Percentiles rank a stretch among this genome's conserved stretches.
Evolutionary conservation across 2,797 vertebrate species (phyloP).

Genomic region (Phylloscopus collybita): DNA sequence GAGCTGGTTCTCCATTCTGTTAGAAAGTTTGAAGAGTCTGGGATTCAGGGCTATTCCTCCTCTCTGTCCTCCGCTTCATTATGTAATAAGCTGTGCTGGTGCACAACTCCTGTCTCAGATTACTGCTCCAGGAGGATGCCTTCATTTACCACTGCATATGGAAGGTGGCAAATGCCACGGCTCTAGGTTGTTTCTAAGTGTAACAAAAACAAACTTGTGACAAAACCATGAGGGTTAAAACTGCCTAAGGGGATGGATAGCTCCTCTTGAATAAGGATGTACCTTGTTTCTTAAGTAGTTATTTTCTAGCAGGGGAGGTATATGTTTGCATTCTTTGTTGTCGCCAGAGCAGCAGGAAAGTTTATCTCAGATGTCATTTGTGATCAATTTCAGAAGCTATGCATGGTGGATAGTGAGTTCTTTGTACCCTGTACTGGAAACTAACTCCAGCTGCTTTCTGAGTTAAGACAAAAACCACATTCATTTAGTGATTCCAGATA

Average conservation of each 20-base stretch:
- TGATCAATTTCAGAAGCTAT: not conserved
- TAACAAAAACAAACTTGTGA: not conserved
- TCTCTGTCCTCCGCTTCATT: not conserved
- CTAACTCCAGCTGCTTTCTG: not conserved
- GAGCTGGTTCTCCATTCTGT: not conserved
- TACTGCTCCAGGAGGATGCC: conserved; percentile 5
- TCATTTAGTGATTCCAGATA: not conserved
- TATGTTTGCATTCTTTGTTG: not conserved
- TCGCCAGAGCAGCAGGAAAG: not conserved
- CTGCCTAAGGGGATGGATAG: not conserved
- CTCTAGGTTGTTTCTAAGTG: not conserved
- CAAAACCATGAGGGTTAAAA: not conserved
- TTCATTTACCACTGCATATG: conserved; percentile 27
- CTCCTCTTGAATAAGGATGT: not conserved
- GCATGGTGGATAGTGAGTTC: not conserved
- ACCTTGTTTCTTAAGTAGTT: not conserved
- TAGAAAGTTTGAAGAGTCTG: not conserved
- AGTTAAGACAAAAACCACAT: not conserved
- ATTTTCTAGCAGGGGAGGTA: not conserved
- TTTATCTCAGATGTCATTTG: not conserved
- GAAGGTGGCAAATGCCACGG: not conserved
- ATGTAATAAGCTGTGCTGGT: conserved; percentile 20
- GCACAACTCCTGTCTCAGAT: conserved; percentile 4
- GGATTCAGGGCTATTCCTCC: not conserved
- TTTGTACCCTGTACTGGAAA: not conserved